A percentile compares a stretch with the other conserved stretches of the same genome.
These are phyloP conservation scores for Itoplectis maculator DNA, from an alignment of 2,888 invertebrate species.

Conservation along the genomic window DNA sequence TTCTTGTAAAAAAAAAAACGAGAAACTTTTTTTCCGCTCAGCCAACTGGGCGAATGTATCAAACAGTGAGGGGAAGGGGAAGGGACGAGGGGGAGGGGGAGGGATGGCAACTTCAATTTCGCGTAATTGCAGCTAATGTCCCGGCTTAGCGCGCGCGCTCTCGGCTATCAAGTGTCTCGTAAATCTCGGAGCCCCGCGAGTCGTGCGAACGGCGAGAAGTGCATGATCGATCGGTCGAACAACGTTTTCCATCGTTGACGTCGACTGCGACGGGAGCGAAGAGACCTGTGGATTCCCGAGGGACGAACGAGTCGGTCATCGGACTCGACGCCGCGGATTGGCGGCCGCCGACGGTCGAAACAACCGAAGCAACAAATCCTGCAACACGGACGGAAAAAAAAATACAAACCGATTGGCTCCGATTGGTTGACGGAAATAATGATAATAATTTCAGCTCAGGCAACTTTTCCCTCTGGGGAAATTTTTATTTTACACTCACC, in stretches of 20 bases:
- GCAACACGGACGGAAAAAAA: too few relatives aligned
- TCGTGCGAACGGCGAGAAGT: slow-evolving; percentile 44
- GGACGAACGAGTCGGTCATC: slow-evolving; percentile 51
- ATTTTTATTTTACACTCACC: too few relatives aligned
- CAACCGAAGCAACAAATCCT: slow-evolving; percentile 2
- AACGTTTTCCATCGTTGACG: slow-evolving; percentile 28
- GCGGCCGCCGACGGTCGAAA: too few relatives aligned
- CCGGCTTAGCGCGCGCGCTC: slow-evolving; percentile 33
- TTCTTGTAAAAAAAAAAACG: slow-evolving; percentile 38
- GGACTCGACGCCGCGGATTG: slow-evolving; percentile 6
- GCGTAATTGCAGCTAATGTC: slow-evolving; percentile 44
- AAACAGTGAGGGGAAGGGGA: too few relatives aligned
- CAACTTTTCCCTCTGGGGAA: too few relatives aligned
- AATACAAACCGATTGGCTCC: too few relatives aligned
- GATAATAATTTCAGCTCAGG: too few relatives aligned
- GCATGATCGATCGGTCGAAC: slow-evolving; percentile 64
- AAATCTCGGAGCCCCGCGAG: slow-evolving; percentile 56
- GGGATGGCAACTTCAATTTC: neutral
- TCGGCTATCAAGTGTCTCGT: slow-evolving; percentile 27
- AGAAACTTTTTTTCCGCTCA: neutral
- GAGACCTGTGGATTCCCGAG: slow-evolving; percentile 69
- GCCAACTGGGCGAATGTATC: neutral
- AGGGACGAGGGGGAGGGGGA: too few relatives aligned
- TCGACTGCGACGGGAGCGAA: slow-evolving; percentile 30
- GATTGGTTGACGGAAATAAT: too few relatives aligned